Base-by-base conservation (phyloP, 2,113 vertebrate genomes). In the Amphiprion percula region DNA sequence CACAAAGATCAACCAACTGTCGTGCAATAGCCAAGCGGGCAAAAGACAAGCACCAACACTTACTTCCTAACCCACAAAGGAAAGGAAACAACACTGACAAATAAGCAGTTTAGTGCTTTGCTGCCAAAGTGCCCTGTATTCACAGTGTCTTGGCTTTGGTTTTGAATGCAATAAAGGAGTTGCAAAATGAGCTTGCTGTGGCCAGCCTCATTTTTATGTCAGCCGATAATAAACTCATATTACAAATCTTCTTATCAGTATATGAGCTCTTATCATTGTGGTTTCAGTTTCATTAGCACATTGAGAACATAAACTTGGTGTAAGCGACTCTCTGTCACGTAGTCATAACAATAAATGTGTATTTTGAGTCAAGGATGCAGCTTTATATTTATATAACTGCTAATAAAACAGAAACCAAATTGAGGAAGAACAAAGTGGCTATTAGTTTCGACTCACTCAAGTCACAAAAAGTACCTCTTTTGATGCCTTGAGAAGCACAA, bases 1-100 rank as follows among this genome's bases (percentile, higher is more conserved):
- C 76, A 91, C 88, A 91, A 49, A 79, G 26, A 87, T 85, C 77
- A 83, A 77, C 60, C 71, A 59, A 50, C 74, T 80, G 61, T 54
- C 15, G 1, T 79, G 63, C 61, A 75, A 74, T 39, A 74, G 56
- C 15, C 59, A 64, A 82, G 65, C 64, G 58, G 76, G 70, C 66
- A 87, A 87, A 90, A 85, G 74, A 86, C 30, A 52, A 79, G 67
- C n/a, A 6, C 24, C 23, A 65, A 87, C 64, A 63, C 56, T 58
- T 60, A 71, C 85, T 86, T 89, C 85, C 83, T 80, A 60, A 62
- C 46, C 56, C 61, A 37, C 67, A 77, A 41, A 69, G 23, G 52
- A 73, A 79, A 68, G 60, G 64, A 90, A 90, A 71, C 23, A 44
- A 47, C 63, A 44, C 41, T 64, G 71, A 83, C 65, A 76, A 68